Base-by-base conservation (phyloP, 2,113 vertebrate genomes). In the Pelobates fuscus region DNA sequence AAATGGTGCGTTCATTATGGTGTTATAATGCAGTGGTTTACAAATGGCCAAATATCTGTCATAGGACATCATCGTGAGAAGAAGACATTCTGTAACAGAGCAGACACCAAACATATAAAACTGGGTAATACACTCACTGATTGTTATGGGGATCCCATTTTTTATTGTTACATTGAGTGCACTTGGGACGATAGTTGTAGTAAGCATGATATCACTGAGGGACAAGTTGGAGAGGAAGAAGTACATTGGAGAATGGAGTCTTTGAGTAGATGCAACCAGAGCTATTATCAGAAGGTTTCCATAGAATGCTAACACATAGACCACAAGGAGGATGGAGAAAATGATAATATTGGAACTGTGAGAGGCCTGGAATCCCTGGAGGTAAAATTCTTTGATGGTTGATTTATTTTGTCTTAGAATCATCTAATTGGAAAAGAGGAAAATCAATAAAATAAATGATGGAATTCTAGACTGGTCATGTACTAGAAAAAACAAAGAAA, bases 191-290 rank as follows among this genome's bases (percentile, higher is more conserved):
- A 76, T 84, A 63, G 70, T 82, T 0, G 81, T 81, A 0, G 80
- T 83, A 80, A 64, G 84, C 78, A 3, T 81, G 37, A 11, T 84
- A 80, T 8, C 83, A 54, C 20, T 17, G 12, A 70, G 17, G 12
- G 67, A 57, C 5, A 70, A 7, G 7, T 70, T 21, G 23, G 21
- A 17, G 7, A 87, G 67, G 37, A 86, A 81, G 43, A 78, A 83
- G 62, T 85, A 87, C 83, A 82, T 82, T 29, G 82, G 83, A 7
- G 67, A 80, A 24, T 76, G 81, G 5, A 86, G 73, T 0, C 2
- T 2, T 10, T 1, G 5, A 26, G 2, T 24, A 8, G 23, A 41
- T 6, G 21, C 6, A 20, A 70, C 67, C 52, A 70, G 43, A 6
- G 25, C 2, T 2, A 70, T 70, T 2, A 70, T 41, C 12, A 59